Evolutionary conservation across 2,888 invertebrate species (phyloP).

Genomic region (Bursaphelenchus okinawaensis): DNA sequence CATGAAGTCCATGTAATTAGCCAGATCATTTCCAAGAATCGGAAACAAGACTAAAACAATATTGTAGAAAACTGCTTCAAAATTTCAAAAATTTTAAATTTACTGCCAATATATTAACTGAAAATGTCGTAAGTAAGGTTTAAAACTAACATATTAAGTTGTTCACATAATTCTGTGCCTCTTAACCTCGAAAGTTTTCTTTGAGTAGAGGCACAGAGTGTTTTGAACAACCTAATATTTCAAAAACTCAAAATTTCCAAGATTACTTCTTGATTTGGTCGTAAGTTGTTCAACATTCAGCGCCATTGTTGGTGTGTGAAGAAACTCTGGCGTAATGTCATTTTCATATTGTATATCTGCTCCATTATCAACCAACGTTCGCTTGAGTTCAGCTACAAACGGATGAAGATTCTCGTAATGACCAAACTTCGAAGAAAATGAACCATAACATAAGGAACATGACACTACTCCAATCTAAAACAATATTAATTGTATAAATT

Average conservation of each 20-base stretch:
- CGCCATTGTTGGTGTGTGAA: background rate
- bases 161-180: too few species aligned
- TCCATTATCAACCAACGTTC: background rate
- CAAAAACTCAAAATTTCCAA: too few species aligned
- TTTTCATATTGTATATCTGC: background rate
- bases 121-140: too few species aligned
- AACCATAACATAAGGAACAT: slow-evolving; percentile 1
- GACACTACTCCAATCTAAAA: slow-evolving; percentile 15
- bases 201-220: background rate
- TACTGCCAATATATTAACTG: too few species aligned
- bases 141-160: too few species aligned
- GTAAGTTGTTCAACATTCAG: background rate
- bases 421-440: background rate
- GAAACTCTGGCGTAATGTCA: background rate
- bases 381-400: background rate
- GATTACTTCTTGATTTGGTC: background rate
- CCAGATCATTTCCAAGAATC: slow-evolving; percentile 31
- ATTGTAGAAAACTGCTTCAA: background rate
- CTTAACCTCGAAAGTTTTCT: too few species aligned
- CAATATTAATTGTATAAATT: background rate
- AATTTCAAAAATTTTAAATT: too few species aligned
- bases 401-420: background rate
- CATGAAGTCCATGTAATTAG: slow-evolving; percentile 26
- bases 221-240: too few species aligned
- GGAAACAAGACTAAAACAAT: slow-evolving; percentile 20